Base-by-base conservation (phyloP, 2,113 vertebrate genomes). In the Larimichthys polyactis region DNA sequence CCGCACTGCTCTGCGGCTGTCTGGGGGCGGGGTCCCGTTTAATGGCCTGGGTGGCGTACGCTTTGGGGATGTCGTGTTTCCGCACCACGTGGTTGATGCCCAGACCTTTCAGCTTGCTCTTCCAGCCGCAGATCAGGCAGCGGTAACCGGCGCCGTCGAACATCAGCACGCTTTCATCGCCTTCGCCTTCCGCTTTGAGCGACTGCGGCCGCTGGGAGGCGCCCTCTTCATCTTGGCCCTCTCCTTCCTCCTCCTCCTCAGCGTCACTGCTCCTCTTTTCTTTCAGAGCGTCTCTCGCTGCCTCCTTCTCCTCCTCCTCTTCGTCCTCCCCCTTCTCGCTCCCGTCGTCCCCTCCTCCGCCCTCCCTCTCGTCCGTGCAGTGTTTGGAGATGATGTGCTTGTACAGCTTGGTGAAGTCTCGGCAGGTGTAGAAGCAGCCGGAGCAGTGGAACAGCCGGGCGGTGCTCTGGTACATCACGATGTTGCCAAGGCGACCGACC, bases 51-150 rank as follows among this genome's bases (percentile, higher is more conserved):
- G 14, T 0, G 52, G 87, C 87, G 43, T 84, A 87, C 0, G 68
- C 49, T 52, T 85, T 85, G 49, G 89, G 92, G 70, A 91, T 80
- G 84, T 88, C 73, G 60, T 92, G 93, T 20, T 89, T 90, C 14
- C 75, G 82, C 11, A 89, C 81, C 46, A 83, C 75, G 51, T 94
- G 93, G 57, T 69, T 86, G 15, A 92, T 20, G 11, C 71, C 81
- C 46, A 59, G 16, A 0, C 32, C 54, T 9, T 90, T 91, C 72
- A 88, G 66, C 48, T 77, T 87, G 84, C 63, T 83, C 58, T 60
- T 90, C 85, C 88, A 91, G 76, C 84, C 81, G 2, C 93, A 94
- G 75, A 91, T 82, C 16, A 86, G 73, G n/a, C 93, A 94, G 82
- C 55, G 54, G 32, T 85, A 91, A 0, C 62, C 19, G 2, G 2